phyloP scores from a whole-genome alignment of 1,140 invertebrate genomes.

The Halesus radiatus region DNA sequence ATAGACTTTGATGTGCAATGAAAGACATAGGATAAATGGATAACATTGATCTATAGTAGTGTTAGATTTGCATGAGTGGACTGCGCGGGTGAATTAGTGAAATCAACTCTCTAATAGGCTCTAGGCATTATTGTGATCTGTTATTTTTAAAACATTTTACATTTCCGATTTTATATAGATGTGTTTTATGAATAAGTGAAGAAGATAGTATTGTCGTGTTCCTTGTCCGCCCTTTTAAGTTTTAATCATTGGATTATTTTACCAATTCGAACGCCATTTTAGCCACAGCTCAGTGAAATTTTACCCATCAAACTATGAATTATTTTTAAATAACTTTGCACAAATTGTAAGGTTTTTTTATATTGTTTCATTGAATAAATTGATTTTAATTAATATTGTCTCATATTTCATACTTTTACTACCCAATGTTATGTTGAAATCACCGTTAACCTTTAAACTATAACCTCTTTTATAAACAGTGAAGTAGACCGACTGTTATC shows the following conservation, averaged over 20 bases:
- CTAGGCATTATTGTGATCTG: slow-evolving; percentile 34
- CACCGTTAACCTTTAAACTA: too few species aligned
- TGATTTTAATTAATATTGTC: slow-evolving; percentile 38
- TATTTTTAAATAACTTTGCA: slow-evolving; percentile 45
- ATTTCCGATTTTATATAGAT: slow-evolving; percentile 39
- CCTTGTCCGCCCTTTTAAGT: slow-evolving; percentile 42
- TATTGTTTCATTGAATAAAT: slow-evolving; percentile 43
- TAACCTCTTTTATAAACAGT: too few species aligned
- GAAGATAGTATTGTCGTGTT: slow-evolving; percentile 26
- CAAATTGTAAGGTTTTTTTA: slow-evolving; percentile 26
- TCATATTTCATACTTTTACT: background rate
- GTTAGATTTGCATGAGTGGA: background rate
- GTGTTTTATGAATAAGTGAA: slow-evolving; percentile 30
- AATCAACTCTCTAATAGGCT: background rate
- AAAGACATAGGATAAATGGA: background rate
- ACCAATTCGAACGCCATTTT: slow-evolving; percentile 40
- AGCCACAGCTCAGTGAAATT: slow-evolving; percentile 37
- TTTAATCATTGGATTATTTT: slow-evolving; percentile 48
- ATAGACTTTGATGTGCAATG: slow-evolving; percentile 9
- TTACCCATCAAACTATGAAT: slow-evolving; percentile 48
- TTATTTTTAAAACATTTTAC: slow-evolving; percentile 47
- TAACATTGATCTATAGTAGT: background rate
- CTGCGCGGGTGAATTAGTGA: background rate
- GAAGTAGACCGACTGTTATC: too few species aligned
- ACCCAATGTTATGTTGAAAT: background rate